Base-by-base conservation (phyloP, 1,140 invertebrate species). In the Platyura marginata region DNA sequence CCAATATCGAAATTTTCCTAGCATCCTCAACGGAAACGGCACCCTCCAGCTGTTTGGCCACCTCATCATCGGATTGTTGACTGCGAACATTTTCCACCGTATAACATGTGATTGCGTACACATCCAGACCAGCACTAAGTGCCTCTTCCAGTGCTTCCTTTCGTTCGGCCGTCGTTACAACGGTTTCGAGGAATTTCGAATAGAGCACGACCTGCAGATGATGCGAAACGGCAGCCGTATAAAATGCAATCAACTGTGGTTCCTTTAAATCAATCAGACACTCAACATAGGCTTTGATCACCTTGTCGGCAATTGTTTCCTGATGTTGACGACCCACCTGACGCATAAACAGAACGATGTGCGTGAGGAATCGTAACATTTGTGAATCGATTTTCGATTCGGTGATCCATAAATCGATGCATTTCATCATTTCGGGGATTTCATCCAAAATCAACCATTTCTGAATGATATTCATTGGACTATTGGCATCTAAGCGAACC, bases 321-420 rank as follows among this genome's bases (percentile, higher is more conserved):
- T 76, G 70, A 40, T 70, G 68, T 47, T 71, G 62, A 48, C 75
- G 75, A 1, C 83, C 82, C 47, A 90, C 77, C 45, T 78, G 71
- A 25, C 81, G 68, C 21, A 94, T 70, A 44, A 93, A 79, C 1
- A 94, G 63, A 11, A 90, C 72, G 15, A 96, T 61, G 63, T 96
- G 90, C 0, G 86, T 77, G 51, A 86, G 64, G 47, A 91, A 86
- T 48, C 88, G 61, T 6, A 40, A 21, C 21, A 23, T 22, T 40
- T 40, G 38, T 13, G 19, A 9, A 22, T 15, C 21, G 13, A 21
- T 22, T 22, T 40, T 21, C 18, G 64, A 43, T 13, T 63, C 55
- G 53, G 57, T 68, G 18, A 59, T 64, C 47, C 60, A 56, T 11
- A 5, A 19, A 19, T 58, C 58, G 61, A 60, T 56, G 15, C 50